Percentiles rank a stretch among this genome's conserved stretches.
Evolutionary conservation across 2,113 vertebrate genomes (phyloP).

Genomic region (Thomomys bottae): DNA sequence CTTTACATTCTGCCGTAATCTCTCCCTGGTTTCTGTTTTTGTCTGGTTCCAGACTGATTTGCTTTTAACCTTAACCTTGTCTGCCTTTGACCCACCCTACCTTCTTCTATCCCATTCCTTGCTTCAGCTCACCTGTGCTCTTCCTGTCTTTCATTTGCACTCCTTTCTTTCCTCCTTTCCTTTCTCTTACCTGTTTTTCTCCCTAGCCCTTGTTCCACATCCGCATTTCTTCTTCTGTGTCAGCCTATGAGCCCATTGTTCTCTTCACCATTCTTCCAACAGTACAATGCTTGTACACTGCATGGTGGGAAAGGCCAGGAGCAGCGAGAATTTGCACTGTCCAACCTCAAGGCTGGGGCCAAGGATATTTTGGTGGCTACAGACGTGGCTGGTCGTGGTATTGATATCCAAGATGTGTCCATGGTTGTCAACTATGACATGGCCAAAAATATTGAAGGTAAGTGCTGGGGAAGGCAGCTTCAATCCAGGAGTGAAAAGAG

Average conservation of each 20-base stretch:
- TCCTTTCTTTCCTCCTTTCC: not conserved
- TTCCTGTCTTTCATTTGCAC: not conserved
- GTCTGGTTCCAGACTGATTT: not conserved
- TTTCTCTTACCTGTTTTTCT: not conserved
- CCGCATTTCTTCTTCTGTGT: not conserved
- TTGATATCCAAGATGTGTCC: slow-evolving; percentile 98
- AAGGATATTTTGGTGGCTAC: slow-evolving; percentile 99
- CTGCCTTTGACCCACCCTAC: not conserved
- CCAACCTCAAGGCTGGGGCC: slow-evolving; percentile 97
- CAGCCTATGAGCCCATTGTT: not conserved
- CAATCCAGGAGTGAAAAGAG: not conserved
- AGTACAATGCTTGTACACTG: slow-evolving; percentile 99
- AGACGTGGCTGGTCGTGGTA: slow-evolving; percentile 97
- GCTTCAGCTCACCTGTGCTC: not conserved
- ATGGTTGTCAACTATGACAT: slow-evolving; percentile 99
- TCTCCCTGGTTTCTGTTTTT: not conserved
- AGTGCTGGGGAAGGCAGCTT: slow-evolving; percentile 39
- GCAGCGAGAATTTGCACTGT: slow-evolving; percentile 97
- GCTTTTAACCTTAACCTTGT: not conserved
- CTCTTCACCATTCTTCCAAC: not conserved
- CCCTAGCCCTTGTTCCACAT: not conserved
- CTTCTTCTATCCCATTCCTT: not conserved
- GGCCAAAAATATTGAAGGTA: slow-evolving; percentile 99
- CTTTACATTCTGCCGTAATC: not conserved
- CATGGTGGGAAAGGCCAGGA: slow-evolving; percentile 99